A percentile compares a stretch with the other conserved stretches of the same genome.
phyloP scores from a whole-genome alignment of 2,888 invertebrate species.

The Agelastica alni region DNA sequence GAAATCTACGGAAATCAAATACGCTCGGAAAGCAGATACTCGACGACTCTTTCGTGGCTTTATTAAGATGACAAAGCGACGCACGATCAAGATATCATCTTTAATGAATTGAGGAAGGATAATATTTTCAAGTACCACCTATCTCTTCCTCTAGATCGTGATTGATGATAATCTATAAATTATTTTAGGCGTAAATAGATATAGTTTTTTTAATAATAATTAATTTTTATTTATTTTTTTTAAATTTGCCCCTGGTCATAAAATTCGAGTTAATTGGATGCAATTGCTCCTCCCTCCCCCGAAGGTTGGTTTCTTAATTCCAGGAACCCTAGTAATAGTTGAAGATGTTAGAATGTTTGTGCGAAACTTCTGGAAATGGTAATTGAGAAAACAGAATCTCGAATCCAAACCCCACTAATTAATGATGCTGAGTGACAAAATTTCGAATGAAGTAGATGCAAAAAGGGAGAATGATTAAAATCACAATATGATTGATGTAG shows the following conservation, averaged over 20 bases:
- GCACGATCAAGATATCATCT: slow-evolving; percentile 1
- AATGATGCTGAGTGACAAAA: slow-evolving; percentile 36
- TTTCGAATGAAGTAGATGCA: slow-evolving; percentile 43
- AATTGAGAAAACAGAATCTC: slow-evolving; percentile 1
- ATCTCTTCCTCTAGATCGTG: too few species aligned
- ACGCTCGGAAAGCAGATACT: background rate
- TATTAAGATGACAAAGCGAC: slow-evolving; percentile 7
- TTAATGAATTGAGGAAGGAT: background rate
- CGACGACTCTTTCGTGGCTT: background rate
- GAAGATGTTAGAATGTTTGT: slow-evolving; percentile 1
- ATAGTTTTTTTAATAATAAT: too few species aligned
- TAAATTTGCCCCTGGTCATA: too few species aligned
- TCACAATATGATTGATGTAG: slow-evolving; percentile 53
- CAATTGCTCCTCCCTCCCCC: too few species aligned
- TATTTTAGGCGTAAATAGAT: too few species aligned
- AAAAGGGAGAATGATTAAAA: slow-evolving; percentile 48
- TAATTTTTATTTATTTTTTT: too few species aligned
- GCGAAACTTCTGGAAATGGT: slow-evolving; percentile 6
- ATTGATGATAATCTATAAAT: too few species aligned
- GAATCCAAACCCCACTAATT: slow-evolving; percentile 26
- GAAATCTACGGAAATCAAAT: slow-evolving; percentile 6
- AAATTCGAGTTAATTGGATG: too few species aligned
- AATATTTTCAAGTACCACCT: slow-evolving; percentile 7
- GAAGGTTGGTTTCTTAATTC: too few species aligned
- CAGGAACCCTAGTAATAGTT: slow-evolving; percentile 2